These are phyloP conservation scores for Australoheros scitulus DNA, from an alignment of 2,113 vertebrate genomes.

Conservation along the genomic window DNA sequence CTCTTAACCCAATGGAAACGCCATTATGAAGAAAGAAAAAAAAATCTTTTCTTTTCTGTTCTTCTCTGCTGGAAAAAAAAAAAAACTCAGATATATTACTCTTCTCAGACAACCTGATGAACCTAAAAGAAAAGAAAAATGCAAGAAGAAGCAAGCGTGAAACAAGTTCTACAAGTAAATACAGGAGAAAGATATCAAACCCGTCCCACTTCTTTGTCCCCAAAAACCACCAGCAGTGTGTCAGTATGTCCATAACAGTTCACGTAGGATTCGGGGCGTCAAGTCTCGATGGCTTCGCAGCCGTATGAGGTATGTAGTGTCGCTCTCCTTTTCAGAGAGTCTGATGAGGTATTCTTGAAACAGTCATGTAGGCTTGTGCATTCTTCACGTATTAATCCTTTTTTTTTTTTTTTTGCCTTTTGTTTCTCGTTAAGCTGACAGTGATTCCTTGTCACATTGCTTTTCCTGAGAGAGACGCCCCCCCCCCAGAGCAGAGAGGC, in stretches of 20 bases:
- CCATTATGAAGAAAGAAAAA: neutral
- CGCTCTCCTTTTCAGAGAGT: conserved; percentile 65
- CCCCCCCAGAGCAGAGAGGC: conserved; percentile 51
- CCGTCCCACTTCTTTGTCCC: conserved; percentile 56
- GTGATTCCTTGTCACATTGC: conserved; percentile 59
- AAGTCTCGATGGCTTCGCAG: conserved; percentile 55
- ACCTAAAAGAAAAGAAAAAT: neutral
- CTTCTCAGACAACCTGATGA: conserved; percentile 47
- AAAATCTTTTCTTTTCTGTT: conserved; percentile 5
- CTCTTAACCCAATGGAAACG: conserved; percentile 2
- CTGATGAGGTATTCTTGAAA: conserved; percentile 76
- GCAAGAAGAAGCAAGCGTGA: conserved; percentile 50
- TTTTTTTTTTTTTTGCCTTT: conserved; percentile 7
- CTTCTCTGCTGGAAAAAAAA: conserved; percentile 53
- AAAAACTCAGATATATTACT: conserved; percentile 51
- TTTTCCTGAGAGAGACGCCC: conserved; percentile 78
- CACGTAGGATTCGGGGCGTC: conserved; percentile 43
- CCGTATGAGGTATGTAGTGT: conserved; percentile 74
- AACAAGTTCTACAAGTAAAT: conserved; percentile 64
- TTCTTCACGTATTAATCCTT: conserved; percentile 57
- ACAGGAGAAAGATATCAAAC: conserved; percentile 33
- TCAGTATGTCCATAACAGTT: conserved; percentile 41
- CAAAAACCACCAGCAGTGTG: conserved; percentile 57
- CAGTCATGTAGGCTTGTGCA: conserved; percentile 64
- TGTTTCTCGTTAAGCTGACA: conserved; percentile 50